Evolutionary conservation across 2,888 invertebrate species (phyloP).

Genomic region (Lasioglossum figueresi): DNA sequence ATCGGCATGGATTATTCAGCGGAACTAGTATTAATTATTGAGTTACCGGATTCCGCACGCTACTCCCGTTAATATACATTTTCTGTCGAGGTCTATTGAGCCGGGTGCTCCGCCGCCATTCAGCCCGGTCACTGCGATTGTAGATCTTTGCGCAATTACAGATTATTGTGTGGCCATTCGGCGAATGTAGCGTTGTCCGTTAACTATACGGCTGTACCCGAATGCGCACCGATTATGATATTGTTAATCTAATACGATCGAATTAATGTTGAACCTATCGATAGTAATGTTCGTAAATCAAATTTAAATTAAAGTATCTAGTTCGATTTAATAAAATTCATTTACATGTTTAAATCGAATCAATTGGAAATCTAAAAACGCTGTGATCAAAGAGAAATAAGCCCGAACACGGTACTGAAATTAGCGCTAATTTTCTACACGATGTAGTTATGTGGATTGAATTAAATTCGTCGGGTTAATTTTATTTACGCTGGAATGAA

Average conservation of each 20-base stretch:
- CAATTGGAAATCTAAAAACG: background rate
- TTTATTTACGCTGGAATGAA: background rate
- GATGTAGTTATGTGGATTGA: background rate
- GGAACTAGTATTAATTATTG: background rate
- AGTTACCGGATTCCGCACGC: background rate
- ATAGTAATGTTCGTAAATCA: background rate
- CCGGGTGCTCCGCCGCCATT: background rate
- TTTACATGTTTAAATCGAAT: background rate
- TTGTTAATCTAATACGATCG: background rate
- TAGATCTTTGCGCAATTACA: background rate
- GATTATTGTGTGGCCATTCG: background rate
- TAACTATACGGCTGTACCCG: background rate
- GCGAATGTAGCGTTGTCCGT: background rate
- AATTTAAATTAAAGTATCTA: background rate
- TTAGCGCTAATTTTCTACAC: background rate
- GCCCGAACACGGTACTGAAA: background rate
- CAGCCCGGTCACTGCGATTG: background rate
- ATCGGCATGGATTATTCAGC: background rate
- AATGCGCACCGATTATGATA: background rate
- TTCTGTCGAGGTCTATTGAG: background rate
- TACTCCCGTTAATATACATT: background rate
- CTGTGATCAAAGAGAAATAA: background rate
- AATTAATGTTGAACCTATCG: background rate
- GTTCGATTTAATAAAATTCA: background rate
- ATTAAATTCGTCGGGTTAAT: background rate